Percentiles rank a stretch among this genome's conserved stretches.
phyloP scores from a whole-genome alignment of 2,888 invertebrate genomes.

The Temnothorax rugatulus region DNA sequence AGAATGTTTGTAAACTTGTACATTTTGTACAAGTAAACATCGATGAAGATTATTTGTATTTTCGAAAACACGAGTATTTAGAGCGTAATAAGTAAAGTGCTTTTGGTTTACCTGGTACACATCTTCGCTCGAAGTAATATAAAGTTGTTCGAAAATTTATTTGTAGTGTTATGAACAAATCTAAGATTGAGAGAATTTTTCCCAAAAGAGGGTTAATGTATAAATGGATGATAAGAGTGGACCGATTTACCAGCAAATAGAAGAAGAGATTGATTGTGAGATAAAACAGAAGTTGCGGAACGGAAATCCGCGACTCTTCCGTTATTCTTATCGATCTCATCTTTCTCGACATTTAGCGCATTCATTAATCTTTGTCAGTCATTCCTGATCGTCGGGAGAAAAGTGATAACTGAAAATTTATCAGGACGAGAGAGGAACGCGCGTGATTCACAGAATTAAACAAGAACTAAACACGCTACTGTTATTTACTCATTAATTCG shows the following conservation, averaged over 20 bases:
- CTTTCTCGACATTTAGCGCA: conserved; percentile 32
- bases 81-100: not conserved
- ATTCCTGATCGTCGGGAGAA: conserved; percentile 49
- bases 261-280: conserved; percentile 67
- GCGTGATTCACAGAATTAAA: not conserved
- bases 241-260: conserved; percentile 47
- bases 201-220: not conserved
- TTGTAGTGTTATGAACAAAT: conserved; percentile 6
- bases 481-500: conserved; percentile 26
- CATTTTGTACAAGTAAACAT: no score
- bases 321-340: conserved; percentile 53
- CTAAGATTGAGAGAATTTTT: not conserved
- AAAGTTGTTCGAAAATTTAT: conserved; percentile 10
- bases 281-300: conserved; percentile 56
- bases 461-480: not conserved
- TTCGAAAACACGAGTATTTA: not conserved
- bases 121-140: not conserved
- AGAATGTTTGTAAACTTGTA: no score
- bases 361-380: conserved; percentile 68
- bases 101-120: not conserved
- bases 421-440: conserved; percentile 40
- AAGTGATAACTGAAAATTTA: conserved; percentile 66
- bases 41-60: not conserved
- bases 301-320: conserved; percentile 54
- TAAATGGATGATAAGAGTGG: not conserved